Percentiles rank a stretch among this genome's conserved stretches.
Conservation (phyloP, 2,888 invertebrate species). For the Monopis laevigella region DNA sequence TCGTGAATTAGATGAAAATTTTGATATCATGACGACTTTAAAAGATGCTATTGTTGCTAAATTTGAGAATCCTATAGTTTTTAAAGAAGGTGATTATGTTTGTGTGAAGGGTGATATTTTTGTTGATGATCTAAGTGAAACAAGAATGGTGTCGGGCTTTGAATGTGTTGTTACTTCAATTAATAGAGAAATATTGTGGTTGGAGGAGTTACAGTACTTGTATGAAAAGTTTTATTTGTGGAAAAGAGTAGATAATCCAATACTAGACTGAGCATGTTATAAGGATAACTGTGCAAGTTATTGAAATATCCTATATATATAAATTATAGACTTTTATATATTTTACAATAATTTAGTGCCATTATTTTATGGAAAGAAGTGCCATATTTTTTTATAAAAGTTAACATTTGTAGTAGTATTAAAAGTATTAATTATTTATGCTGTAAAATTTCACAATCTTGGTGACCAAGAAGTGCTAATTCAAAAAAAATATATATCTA, state of each 20-base stretch:
- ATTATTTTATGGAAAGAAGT: too few species aligned
- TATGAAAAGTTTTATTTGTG: constrained; percentile 50
- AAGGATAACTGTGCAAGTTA: too few species aligned
- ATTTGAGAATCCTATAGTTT: constrained; percentile 21
- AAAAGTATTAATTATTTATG: too few species aligned
- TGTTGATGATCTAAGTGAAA: constrained; percentile 33
- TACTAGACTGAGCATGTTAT: not conserved
- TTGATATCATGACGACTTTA: constrained; percentile 36
- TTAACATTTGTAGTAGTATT: too few species aligned
- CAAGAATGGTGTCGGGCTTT: constrained; percentile 45
- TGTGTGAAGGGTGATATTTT: constrained; percentile 49
- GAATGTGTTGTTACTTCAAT: constrained; percentile 35
- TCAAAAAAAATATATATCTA: too few species aligned
- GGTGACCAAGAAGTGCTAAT: too few species aligned
- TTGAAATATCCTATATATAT: too few species aligned
- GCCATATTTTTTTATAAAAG: too few species aligned
- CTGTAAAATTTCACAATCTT: too few species aligned
- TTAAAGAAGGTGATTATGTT: constrained; percentile 37
- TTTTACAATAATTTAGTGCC: too few species aligned
- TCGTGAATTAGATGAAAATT: constrained; percentile 33
- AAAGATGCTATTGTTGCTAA: constrained; percentile 29
- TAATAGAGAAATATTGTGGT: constrained; percentile 47
- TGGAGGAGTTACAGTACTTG: constrained; percentile 48
- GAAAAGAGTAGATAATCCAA: constrained; percentile 13
- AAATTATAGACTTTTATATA: too few species aligned